phyloP scores from a whole-genome alignment of 2,113 vertebrate species.

The Crypturellus undulatus region DNA sequence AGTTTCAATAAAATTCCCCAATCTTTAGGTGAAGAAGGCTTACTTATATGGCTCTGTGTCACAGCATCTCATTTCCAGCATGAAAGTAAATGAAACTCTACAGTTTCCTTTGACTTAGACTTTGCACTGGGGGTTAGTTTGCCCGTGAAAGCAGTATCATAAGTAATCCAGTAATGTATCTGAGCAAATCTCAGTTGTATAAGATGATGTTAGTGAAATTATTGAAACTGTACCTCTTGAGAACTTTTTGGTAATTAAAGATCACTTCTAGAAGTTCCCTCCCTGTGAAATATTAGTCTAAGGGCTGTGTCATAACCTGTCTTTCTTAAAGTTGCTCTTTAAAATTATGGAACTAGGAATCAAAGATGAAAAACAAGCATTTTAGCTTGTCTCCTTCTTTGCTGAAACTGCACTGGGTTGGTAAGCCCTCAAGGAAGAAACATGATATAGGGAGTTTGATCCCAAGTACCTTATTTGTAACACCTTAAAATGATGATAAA shows the following conservation, averaged over 20 bases:
- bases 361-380: neutral
- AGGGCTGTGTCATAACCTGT: constrained; percentile 2
- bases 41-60: neutral
- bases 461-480: constrained; percentile 56
- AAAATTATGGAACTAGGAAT: neutral
- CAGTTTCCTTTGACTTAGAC: constrained; percentile 31
- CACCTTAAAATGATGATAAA: constrained; percentile 65
- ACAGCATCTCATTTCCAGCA: constrained; percentile 34
- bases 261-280: constrained; percentile 11
- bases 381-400: neutral
- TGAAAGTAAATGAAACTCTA: constrained; percentile 56
- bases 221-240: constrained; percentile 65
- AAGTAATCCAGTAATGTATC: constrained; percentile 42
- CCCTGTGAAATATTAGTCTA: neutral
- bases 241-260: constrained; percentile 65
- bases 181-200: constrained; percentile 56
- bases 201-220: constrained; percentile 57
- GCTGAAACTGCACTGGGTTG: neutral
- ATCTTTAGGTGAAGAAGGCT: constrained; percentile 57
- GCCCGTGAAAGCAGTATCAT: neutral
- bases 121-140: constrained; percentile 53
- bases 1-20: constrained; percentile 64
- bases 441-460: constrained; percentile 54
- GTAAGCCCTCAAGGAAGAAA: constrained; percentile 64
- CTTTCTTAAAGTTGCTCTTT: neutral